Base-by-base conservation (phyloP, 2,888 invertebrate species). In the Ditylenchus weischeri region DNA sequence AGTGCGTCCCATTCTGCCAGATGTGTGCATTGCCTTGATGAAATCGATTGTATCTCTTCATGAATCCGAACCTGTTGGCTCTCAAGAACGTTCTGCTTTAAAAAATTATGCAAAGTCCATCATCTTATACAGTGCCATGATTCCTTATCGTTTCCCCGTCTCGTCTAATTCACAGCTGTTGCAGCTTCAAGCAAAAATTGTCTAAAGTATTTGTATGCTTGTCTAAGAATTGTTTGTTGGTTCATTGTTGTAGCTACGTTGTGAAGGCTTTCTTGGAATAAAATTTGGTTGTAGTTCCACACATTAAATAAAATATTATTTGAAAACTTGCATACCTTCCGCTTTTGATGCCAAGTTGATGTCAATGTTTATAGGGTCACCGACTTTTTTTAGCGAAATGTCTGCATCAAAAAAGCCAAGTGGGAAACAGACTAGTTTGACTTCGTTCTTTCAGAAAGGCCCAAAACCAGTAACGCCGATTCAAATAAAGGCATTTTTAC, bases 91-190 rank as follows among this genome's bases (percentile, higher is more conserved):
- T 36, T 29, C 57, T 13, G 50, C 63, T 21, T 61, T 65, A 38
- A 64, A 65, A 59, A 65, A 70, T 38, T 51, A 66, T 47, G 74
- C 79, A 50, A 76, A 78, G 54, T 77, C 78, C n/a, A 71, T 81
- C 61, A 72, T 81, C 23, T 69, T 78, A 60, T 81, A 76, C 72
- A 71, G 76, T 54, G 80, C 81, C 23, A 75, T 73, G 66, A 75
- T 80, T n/a, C 76, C 75, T 18, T 78, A 75, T 74, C 76, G 78
- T 38, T 79, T 81, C 70, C 79, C 81, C 18, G 71, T 73, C 7
- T 78, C 79, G 62, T 71, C 79, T 64, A 78, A 76, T 50, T 76
- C 81, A 47, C 67, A 73, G 50, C 66, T 81, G 50, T 70, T 81
- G n/a, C 76, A 79, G 70, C 63, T 81, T 62, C 81, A 81, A 65